A percentile compares a stretch with the other conserved stretches of the same genome.
phyloP scores from a whole-genome alignment of 2,888 invertebrate species.

The Plebejus argus region DNA sequence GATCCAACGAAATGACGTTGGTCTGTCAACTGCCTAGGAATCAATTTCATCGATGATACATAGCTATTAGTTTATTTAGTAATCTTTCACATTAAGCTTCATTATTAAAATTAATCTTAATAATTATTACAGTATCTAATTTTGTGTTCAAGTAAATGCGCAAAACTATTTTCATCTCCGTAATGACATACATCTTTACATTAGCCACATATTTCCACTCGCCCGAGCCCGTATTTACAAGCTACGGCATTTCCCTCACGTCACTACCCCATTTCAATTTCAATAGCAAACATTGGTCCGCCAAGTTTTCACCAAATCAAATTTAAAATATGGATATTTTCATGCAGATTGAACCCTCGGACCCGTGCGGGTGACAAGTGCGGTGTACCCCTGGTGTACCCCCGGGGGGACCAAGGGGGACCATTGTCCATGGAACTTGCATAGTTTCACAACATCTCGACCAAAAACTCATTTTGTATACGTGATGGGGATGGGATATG shows the following conservation, averaged over 20 bases:
- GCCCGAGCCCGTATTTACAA: conserved; percentile 8
- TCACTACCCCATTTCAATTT: conserved; percentile 72
- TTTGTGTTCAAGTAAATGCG: too few relatives aligned
- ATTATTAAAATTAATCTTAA: too few relatives aligned
- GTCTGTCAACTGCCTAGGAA: too few relatives aligned
- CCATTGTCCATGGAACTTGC: conserved; percentile 57
- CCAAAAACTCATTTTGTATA: conserved; percentile 34
- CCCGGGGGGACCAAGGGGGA: conserved; percentile 47
- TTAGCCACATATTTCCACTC: not conserved
- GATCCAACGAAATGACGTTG: too few relatives aligned
- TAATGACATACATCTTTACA: not conserved
- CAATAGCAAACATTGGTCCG: conserved; percentile 79
- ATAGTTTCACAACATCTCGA: conserved; percentile 48
- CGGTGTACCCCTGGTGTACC: conserved; percentile 47
- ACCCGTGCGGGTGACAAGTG: conserved; percentile 70
- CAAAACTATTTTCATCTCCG: not conserved
- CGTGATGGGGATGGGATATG: conserved; percentile 35
- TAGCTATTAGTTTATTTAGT: too few relatives aligned
- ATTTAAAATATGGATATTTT: conserved; percentile 79
- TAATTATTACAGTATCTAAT: too few relatives aligned
- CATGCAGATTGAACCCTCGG: conserved; percentile 69
- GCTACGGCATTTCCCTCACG: conserved; percentile 67
- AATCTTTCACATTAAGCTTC: too few relatives aligned
- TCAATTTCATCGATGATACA: too few relatives aligned
- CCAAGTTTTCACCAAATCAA: conserved; percentile 70